Evolutionary conservation across 2,888 invertebrate species (phyloP).

Genomic region (Alloplasta piceator): DNA sequence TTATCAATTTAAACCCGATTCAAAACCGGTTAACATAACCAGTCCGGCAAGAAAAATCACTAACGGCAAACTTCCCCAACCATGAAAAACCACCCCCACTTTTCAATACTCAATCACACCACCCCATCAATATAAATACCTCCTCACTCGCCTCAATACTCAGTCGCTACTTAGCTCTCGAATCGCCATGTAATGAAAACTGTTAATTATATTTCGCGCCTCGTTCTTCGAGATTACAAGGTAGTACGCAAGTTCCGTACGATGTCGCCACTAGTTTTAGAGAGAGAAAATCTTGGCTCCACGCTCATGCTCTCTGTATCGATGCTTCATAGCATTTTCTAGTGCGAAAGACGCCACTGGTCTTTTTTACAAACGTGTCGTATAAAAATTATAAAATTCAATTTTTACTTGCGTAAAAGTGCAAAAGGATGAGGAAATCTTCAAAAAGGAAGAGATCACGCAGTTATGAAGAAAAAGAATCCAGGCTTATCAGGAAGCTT

Average conservation of each 20-base stretch:
- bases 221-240: slow-evolving; percentile 7
- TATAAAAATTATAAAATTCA: slow-evolving; percentile 12
- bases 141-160: too few species aligned
- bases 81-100: too few species aligned
- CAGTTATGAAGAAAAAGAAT: neutral
- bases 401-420: slow-evolving; percentile 1
- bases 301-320: neutral
- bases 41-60: too few species aligned
- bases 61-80: too few species aligned
- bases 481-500: neutral
- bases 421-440: slow-evolving; percentile 1
- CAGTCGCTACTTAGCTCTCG: too few species aligned
- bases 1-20: too few species aligned
- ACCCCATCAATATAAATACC: too few species aligned
- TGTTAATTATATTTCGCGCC: slow-evolving; percentile 4
- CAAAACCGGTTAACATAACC: too few species aligned
- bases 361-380: slow-evolving; percentile 4
- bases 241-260: slow-evolving; percentile 5
- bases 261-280: slow-evolving; percentile 7
- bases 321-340: slow-evolving; percentile 48
- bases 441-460: slow-evolving; percentile 4
- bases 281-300: slow-evolving; percentile 1
- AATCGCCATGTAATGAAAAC: too few species aligned
- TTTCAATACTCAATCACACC: too few species aligned
- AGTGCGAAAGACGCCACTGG: slow-evolving; percentile 44